These are phyloP conservation scores for Tenualosa ilisha DNA, from an alignment of 2,797 vertebrate genomes.

Conservation along the genomic window DNA sequence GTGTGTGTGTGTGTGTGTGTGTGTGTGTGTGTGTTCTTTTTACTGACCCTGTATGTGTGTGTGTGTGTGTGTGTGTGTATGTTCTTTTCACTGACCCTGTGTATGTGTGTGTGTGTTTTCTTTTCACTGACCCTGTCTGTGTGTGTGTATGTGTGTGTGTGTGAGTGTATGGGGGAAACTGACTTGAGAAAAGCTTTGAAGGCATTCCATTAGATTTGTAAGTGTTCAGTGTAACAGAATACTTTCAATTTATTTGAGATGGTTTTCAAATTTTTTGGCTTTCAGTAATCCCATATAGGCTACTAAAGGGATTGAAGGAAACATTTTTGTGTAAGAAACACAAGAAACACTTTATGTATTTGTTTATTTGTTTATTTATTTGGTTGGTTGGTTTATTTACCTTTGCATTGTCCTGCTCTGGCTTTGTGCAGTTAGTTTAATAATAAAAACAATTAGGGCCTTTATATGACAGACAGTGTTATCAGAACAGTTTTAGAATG, in stretches of 20 bases:
- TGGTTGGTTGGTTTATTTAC: background rate
- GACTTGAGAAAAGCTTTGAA: background rate
- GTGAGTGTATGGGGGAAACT: background rate
- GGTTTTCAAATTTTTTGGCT: background rate
- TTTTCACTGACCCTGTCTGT: too few species aligned
- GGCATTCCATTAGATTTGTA: background rate
- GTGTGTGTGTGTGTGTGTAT: constrained; percentile 11
- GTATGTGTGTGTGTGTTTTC: background rate
- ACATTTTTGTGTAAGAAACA: too few species aligned
- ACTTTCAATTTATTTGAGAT: constrained; percentile 51
- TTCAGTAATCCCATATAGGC: background rate
- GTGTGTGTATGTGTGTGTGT: background rate
- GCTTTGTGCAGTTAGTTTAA: background rate
- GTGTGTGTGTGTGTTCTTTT: background rate
- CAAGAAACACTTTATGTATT: background rate
- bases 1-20: background rate
- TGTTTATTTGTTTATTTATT: background rate
- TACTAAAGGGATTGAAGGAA: background rate
- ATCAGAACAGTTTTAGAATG: too few species aligned
- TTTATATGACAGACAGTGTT: background rate
- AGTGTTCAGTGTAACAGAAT: constrained; percentile 51
- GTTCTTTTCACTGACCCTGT: background rate
- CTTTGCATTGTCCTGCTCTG: background rate
- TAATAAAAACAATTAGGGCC: background rate
- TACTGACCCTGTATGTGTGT: background rate